Conservation (phyloP, 2,797 vertebrate species). For the Kryptopterus vitreolus region DNA sequence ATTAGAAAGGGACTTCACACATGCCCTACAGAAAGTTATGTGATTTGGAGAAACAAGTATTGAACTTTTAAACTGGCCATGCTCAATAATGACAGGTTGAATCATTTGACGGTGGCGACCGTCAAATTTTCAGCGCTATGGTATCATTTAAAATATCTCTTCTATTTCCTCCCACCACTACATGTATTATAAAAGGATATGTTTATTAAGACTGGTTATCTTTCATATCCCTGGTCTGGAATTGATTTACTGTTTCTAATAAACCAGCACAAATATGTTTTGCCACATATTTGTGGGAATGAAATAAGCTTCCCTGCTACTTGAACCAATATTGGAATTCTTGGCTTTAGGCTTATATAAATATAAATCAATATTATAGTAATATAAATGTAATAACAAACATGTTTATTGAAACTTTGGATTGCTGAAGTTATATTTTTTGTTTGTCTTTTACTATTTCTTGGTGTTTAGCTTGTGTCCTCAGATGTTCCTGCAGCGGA, state of each 20-base stretch:
- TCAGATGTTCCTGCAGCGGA: constrained; percentile 78
- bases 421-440: neutral
- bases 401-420: neutral
- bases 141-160: neutral
- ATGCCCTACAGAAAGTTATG: too few species aligned
- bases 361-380: too few species aligned
- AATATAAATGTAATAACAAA: neutral
- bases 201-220: neutral
- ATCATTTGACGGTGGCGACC: too few species aligned
- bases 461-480: constrained; percentile 88
- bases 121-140: neutral
- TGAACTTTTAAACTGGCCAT: too few species aligned
- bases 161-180: neutral
- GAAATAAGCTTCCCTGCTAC: neutral
- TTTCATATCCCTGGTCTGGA: neutral
- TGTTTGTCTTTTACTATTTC: too few species aligned
- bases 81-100: neutral
- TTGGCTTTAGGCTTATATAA: neutral
- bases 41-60: too few species aligned
- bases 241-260: neutral
- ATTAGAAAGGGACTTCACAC: constrained; percentile 4
- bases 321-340: neutral
- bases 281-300: neutral
- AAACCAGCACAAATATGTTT: neutral
- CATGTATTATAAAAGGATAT: neutral